A percentile compares a stretch with the other conserved stretches of the same genome.
phyloP scores from a whole-genome alignment of 2,888 invertebrate genomes.

The Eurytoma californica region DNA sequence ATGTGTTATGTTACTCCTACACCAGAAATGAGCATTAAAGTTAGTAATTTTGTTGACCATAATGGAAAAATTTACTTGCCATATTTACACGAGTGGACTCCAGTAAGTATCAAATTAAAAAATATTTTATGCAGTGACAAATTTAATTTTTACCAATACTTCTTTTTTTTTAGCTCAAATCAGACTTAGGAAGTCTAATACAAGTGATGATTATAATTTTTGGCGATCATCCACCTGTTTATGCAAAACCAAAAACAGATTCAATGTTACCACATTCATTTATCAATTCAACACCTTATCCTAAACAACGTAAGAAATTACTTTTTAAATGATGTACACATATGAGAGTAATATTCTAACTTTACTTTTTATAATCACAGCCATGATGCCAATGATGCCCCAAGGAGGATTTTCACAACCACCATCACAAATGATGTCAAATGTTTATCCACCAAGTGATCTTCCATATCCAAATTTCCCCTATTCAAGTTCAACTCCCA shows the following conservation, averaged over 20 bases:
- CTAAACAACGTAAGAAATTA: conserved; percentile 75
- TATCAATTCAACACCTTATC: conserved; percentile 76
- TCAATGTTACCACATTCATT: conserved; percentile 51
- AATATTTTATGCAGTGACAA: conserved; percentile 6
- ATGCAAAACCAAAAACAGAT: conserved; percentile 82
- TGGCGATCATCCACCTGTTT: conserved; percentile 96
- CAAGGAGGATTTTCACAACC: conserved; percentile 53
- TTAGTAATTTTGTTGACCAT: conserved; percentile 94
- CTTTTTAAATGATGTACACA: conserved; percentile 31
- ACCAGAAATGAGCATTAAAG: conserved; percentile 94
- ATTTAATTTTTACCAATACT: conserved; percentile 27
- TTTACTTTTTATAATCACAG: conserved; percentile 61
- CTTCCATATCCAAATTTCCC: conserved; percentile 72
- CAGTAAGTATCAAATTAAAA: conserved; percentile 75
- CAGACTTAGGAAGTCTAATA: conserved; percentile 91
- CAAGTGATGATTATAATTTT: conserved; percentile 94
- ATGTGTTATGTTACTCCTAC: conserved; percentile 97
- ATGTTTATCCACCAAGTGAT: conserved; percentile 61
- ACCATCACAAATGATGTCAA: conserved; percentile 66
- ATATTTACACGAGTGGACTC: conserved; percentile 95
- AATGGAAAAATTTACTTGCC: conserved; percentile 97
- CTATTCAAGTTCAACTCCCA: conserved; percentile 72
- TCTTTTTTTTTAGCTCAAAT: conserved; percentile 77
- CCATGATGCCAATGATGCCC: conserved; percentile 67
- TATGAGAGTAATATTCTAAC: neutral